phyloP scores from a whole-genome alignment of 2,888 invertebrate species.

The Agonopterix alstromeriana region DNA sequence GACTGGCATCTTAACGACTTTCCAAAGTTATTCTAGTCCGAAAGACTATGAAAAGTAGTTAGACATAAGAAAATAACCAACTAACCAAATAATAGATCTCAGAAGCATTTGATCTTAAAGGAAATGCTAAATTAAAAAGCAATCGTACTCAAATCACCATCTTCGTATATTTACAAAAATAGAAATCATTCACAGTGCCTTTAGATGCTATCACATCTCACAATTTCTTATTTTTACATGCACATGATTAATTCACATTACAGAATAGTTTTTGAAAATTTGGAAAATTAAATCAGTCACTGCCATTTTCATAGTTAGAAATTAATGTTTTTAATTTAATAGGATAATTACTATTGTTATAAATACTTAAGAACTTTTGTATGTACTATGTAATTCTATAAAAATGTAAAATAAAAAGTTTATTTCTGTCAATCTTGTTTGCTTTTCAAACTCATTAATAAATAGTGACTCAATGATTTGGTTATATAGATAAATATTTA shows the following conservation, averaged over 20 bases:
- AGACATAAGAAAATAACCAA: conserved; percentile 2
- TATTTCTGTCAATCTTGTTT: conserved; percentile 8
- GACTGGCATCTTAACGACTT: conserved; percentile 30
- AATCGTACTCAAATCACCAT: conserved; percentile 9
- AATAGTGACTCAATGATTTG: too few relatives aligned
- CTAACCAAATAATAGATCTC: conserved; percentile 31
- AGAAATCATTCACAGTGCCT: conserved; percentile 47
- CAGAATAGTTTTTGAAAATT: neutral
- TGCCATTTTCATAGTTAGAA: conserved; percentile 21
- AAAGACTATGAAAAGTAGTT: conserved; percentile 31
- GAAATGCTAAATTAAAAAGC: conserved; percentile 8
- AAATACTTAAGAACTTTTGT: conserved; percentile 8
- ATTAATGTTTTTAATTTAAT: conserved; percentile 7
- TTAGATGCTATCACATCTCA: conserved; percentile 16
- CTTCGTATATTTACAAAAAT: conserved; percentile 72
- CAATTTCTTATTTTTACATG: conserved; percentile 39
- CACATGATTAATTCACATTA: conserved; percentile 40
- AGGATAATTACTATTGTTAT: conserved; percentile 2
- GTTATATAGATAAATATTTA: too few relatives aligned
- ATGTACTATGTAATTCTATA: conserved; percentile 4
- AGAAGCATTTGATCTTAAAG: conserved; percentile 13
- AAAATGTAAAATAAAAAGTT: conserved; percentile 5
- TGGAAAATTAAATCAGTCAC: conserved; percentile 15
- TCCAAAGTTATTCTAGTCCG: conserved; percentile 34
- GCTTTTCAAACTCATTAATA: neutral